phyloP scores from a whole-genome alignment of 2,888 invertebrate genomes.

The Drosophila kambysellisi region DNA sequence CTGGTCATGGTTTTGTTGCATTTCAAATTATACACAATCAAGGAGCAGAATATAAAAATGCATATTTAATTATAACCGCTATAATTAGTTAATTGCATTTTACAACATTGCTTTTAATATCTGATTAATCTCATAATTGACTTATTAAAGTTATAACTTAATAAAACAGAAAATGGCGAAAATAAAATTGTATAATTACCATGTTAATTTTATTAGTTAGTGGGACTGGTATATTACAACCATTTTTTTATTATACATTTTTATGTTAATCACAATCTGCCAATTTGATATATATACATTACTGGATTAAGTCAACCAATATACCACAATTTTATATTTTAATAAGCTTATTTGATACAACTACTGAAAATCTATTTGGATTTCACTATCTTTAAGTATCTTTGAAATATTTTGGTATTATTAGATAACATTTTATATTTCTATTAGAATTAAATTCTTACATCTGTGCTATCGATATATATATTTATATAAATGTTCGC shows the following conservation, averaged over 20 bases:
- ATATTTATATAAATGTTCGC: too few relatives aligned
- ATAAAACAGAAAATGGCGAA: not conserved
- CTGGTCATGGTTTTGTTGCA: not conserved
- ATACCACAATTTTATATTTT: not conserved
- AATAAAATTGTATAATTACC: not conserved
- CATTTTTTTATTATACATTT: not conserved
- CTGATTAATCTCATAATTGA: slow-evolving; percentile 58
- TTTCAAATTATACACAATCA: not conserved
- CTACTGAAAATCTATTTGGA: not conserved
- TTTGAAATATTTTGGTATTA: too few relatives aligned
- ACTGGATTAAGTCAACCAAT: not conserved
- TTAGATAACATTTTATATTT: not conserved
- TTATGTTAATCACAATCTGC: not conserved
- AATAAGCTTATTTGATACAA: not conserved
- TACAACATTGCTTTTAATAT: slow-evolving; percentile 54
- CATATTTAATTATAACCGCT: slow-evolving; percentile 29
- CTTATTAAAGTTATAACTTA: slow-evolving; percentile 25
- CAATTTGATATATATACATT: not conserved
- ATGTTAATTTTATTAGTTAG: not conserved
- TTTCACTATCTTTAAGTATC: too few relatives aligned
- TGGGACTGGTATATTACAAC: not conserved
- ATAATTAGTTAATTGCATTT: slow-evolving; percentile 66
- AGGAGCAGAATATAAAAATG: slow-evolving; percentile 1
- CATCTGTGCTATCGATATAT: too few relatives aligned
- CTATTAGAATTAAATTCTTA: too few relatives aligned